Evolutionary conservation across 2,797 vertebrate species (phyloP).

Genomic region (Pampus argenteus): DNA sequence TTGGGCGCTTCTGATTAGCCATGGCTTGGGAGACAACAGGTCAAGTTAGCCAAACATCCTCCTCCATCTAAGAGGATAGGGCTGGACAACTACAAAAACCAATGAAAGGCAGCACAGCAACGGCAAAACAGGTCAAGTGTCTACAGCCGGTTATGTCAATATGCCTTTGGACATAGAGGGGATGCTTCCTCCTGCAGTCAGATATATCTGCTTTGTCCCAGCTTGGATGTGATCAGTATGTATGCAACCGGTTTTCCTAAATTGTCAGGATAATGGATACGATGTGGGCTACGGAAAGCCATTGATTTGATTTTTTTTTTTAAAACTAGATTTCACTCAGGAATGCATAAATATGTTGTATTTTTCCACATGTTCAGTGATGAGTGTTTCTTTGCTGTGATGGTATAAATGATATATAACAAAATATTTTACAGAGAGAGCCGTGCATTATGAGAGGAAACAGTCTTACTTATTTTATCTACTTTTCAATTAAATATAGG

Average conservation of each 20-base stretch:
- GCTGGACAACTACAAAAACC: constrained; percentile 1
- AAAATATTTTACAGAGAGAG: background rate
- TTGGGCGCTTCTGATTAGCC: constrained; percentile 70
- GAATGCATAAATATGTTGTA: background rate
- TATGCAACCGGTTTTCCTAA: background rate
- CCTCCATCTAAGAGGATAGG: constrained; percentile 22
- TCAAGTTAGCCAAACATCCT: constrained; percentile 56
- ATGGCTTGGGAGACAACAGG: constrained; percentile 58
- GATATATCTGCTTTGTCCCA: no score
- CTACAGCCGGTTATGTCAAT: constrained; percentile 33
- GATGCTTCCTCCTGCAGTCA: background rate
- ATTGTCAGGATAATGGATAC: background rate
- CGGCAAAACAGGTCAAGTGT: constrained; percentile 20
- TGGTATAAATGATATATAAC: background rate
- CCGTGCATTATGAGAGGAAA: background rate
- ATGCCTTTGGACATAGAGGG: constrained; percentile 1
- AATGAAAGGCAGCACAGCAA: constrained; percentile 13
- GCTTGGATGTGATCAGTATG: background rate
- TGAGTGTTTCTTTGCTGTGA: background rate
- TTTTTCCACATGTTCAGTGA: background rate
- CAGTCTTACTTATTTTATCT: no score
- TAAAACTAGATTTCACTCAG: background rate
- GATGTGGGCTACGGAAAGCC: no score
- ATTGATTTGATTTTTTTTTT: no score
- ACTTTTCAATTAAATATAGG: no score